Evolutionary conservation across 2,113 vertebrate species (phyloP).

Genomic region (Ahaetulla prasina): DNA sequence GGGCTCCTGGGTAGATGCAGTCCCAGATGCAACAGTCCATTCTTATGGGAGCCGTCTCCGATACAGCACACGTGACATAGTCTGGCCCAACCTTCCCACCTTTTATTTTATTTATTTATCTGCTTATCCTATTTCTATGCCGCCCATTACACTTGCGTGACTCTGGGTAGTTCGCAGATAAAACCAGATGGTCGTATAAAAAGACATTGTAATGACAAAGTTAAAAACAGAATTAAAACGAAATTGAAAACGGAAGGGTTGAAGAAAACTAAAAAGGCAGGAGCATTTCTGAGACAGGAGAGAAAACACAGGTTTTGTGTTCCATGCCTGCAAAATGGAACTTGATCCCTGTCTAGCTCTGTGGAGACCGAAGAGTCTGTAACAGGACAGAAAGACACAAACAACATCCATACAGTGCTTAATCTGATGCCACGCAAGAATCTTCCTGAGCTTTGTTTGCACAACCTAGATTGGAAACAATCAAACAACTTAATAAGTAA

Average conservation of each 20-base stretch:
- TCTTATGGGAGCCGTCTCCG: neutral
- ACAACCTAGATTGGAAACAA: neutral
- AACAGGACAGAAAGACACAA: neutral
- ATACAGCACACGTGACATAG: neutral
- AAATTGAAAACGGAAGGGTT: neutral
- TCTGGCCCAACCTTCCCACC: neutral
- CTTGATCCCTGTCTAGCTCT: neutral
- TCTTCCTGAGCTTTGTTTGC: neutral
- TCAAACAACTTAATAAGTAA: neutral
- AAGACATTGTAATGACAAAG: neutral
- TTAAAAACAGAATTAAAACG: neutral
- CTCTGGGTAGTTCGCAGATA: neutral
- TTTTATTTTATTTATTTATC: neutral
- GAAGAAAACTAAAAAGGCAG: neutral
- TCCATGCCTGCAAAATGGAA: neutral
- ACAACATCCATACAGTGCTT: neutral
- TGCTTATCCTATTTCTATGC: neutral
- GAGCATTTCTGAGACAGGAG: neutral
- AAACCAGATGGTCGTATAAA: neutral
- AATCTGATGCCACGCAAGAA: neutral
- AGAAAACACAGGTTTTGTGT: neutral
- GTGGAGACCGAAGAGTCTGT: neutral
- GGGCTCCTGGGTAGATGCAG: conserved; percentile 1
- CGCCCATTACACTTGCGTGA: neutral
- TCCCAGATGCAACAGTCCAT: too few relatives aligned